Evolutionary conservation across 2,797 vertebrate genomes (phyloP).

Genomic region (Crax fasciolata): DNA sequence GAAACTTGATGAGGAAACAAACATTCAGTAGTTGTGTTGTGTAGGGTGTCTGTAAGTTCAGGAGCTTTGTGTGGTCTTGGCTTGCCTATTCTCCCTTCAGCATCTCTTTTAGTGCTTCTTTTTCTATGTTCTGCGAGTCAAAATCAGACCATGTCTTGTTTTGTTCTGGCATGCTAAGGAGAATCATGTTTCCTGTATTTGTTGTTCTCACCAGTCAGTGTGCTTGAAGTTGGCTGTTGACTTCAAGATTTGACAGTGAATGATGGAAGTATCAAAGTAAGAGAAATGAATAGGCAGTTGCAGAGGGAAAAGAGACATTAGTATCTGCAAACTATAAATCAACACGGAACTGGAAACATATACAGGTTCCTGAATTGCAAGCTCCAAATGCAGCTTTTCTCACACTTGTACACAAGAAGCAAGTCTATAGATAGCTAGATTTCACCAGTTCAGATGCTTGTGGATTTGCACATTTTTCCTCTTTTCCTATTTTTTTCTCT

Average conservation of each 20-base stretch:
- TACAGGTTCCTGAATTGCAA: not conserved
- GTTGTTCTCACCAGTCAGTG: not conserved
- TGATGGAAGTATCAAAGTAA: not conserved
- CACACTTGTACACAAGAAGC: fast-evolving
- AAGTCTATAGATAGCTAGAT: not conserved
- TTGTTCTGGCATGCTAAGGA: not conserved
- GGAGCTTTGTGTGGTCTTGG: not conserved
- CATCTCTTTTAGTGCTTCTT: not conserved
- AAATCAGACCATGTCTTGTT: not conserved
- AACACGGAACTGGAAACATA: not conserved
- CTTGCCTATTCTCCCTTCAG: not conserved
- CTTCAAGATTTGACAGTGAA: not conserved
- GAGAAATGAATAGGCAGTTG: not conserved
- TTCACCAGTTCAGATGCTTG: not conserved
- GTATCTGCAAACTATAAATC: not conserved
- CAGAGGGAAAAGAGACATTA: not conserved
- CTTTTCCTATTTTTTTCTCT: not conserved
- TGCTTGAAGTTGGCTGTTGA: not conserved
- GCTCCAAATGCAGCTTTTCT: not conserved
- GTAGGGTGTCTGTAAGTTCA: not conserved
- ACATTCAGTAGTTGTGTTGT: not conserved
- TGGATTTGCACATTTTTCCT: not conserved
- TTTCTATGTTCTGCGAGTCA: not conserved
- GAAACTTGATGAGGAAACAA: not conserved
- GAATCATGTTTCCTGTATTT: not conserved